Percentiles rank a stretch among this genome's conserved stretches.
Conservation (phyloP, 2,113 vertebrate species). For the Aplodontia rufa region DNA sequence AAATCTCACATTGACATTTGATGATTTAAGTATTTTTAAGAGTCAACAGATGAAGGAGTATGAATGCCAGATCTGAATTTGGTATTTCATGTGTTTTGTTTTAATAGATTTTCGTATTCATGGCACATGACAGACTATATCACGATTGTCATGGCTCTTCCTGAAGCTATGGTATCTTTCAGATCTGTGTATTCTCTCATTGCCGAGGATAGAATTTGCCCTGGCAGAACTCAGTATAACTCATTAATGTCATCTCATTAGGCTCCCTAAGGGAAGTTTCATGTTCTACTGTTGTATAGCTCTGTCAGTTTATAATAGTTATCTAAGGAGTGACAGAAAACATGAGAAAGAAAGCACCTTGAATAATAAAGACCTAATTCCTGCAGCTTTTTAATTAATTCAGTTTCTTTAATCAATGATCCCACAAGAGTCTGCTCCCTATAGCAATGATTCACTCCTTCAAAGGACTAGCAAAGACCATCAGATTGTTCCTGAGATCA, state of each 20-base stretch:
- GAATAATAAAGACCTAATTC: not conserved
- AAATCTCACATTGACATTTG: not conserved
- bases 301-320: not conserved
- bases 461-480: not conserved
- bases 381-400: slow-evolving; percentile 46
- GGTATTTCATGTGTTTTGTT: not conserved
- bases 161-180: not conserved
- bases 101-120: not conserved
- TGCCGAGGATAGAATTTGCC: not conserved
- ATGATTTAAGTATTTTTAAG: not conserved
- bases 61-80: not conserved
- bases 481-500: not conserved
- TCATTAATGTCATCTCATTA: not conserved
- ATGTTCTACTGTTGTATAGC: not conserved
- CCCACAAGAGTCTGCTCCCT: not conserved
- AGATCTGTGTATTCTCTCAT: not conserved
- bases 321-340: not conserved
- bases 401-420: slow-evolving; percentile 22
- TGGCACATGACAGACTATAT: not conserved
- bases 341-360: not conserved
- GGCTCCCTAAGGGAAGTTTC: not conserved
- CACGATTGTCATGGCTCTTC: not conserved
- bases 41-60: not conserved
- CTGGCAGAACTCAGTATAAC: not conserved
- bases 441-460: not conserved